Base-by-base conservation (phyloP, 2,888 invertebrate genomes). In the Laothoe populi region DNA sequence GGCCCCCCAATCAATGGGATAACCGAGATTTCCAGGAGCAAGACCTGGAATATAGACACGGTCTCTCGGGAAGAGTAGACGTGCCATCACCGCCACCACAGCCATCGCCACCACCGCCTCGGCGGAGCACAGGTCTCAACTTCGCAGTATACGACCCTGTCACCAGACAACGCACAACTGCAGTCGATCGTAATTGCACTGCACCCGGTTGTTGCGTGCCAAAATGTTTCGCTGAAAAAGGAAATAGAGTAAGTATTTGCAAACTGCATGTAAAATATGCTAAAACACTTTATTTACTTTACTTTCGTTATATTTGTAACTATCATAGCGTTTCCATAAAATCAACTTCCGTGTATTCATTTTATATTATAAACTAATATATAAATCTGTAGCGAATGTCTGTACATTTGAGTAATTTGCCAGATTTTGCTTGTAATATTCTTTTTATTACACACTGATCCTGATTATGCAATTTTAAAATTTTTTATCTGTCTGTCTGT, bases 221-320 rank as follows among this genome's bases (percentile, higher is more conserved):
- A 0, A 97, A 97, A 93, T 98, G 98, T 86, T 96, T 97, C 70
- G 97, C 98, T 0, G 97, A 97, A 86, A 98, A 98, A 87, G 98
- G 98, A 80, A 95, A 94, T 65, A 93, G 97, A 77, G 96, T 96
- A 90, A 85, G 93, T 84, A 49, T 64, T 62, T 13, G 0, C 19
- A 11, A 7, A n/a, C 0, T 48, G 4, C 24, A 24, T 2, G 23
- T 23, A 23, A 45, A 7, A 5, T 4, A 35, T 26, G 5, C 8
- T 31, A 0, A 5, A 8, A 31, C 31, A 31, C 31, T 44, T 45
- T 19, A 21, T n/a, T 7, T n/a, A n/a, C n/a, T n/a, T n/a, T n/a
- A n/a, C n/a, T n/a, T 16, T 44, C 19, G 1, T 13, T 44, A 4
- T 44, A 19, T 10, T 5, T 8, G 31, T 31, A 31, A 31, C 1